Evolutionary conservation across 1,140 invertebrate genomes (phyloP).

Genomic region (Drosophila watanabei): DNA sequence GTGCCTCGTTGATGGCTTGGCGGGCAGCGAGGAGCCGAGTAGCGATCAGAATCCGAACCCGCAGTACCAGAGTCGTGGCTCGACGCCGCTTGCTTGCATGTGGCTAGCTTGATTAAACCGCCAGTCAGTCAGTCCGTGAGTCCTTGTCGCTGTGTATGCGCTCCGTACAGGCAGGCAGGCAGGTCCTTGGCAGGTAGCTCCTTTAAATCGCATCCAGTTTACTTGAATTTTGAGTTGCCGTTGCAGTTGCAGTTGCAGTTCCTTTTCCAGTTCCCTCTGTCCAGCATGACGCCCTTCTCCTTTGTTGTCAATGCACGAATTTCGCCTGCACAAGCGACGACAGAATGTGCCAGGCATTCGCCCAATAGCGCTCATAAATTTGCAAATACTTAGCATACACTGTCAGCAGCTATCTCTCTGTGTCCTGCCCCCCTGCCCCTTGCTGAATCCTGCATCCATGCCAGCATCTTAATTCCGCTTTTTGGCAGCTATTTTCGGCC

Average conservation of each 20-base stretch:
- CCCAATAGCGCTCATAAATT: conserved; percentile 65
- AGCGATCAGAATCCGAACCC: conserved; percentile 40
- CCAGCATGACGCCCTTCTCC: conserved; percentile 32
- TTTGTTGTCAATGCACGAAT: conserved; percentile 38
- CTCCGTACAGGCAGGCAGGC: not conserved
- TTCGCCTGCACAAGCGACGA: conserved; percentile 19
- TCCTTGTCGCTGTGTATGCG: conserved; percentile 24
- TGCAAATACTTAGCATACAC: conserved; percentile 67
- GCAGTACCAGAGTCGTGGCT: conserved; percentile 36
- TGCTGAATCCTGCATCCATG: not conserved
- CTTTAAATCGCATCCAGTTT: not conserved
- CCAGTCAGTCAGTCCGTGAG: conserved; percentile 2
- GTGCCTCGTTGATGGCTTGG: conserved; percentile 68
- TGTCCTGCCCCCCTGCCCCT: not conserved
- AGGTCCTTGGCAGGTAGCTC: conserved; percentile 41
- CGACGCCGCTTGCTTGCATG: conserved; percentile 65
- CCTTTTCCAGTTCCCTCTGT: conserved; percentile 1
- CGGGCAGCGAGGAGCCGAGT: conserved; percentile 51
- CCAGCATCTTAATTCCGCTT: conserved; percentile 62
- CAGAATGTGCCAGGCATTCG: conserved; percentile 46
- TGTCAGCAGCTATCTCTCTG: conserved; percentile 43
- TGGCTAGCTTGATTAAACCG: conserved; percentile 65
- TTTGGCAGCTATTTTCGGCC: conserved; percentile 44
- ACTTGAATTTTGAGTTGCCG: conserved; percentile 7
- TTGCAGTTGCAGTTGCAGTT: conserved; percentile 18